These are phyloP conservation scores for Drosophila melanosoma DNA, from an alignment of 2,888 invertebrate species.

Conservation along the genomic window DNA sequence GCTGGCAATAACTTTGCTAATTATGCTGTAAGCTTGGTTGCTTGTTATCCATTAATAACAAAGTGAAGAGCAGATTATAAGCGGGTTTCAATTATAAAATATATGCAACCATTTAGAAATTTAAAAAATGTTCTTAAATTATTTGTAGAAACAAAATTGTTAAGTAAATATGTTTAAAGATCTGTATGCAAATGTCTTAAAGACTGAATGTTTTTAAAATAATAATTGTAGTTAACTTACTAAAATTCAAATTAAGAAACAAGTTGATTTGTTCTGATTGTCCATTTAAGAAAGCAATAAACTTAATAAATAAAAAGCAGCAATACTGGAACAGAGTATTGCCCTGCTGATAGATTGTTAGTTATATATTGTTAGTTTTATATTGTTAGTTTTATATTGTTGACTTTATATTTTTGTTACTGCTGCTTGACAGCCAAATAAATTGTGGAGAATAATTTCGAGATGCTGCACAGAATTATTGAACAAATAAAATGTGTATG, in stretches of 20 bases:
- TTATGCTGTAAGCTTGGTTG: slow-evolving; percentile 54
- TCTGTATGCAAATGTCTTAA: neutral
- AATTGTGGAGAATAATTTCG: slow-evolving; percentile 47
- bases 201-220: neutral
- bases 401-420: slow-evolving; percentile 41
- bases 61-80: neutral
- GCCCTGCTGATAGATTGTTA: neutral
- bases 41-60: neutral
- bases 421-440: slow-evolving; percentile 38
- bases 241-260: no score
- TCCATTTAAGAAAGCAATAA: neutral
- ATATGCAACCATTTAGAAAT: neutral
- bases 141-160: neutral
- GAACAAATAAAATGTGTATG: neutral
- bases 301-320: neutral
- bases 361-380: slow-evolving; percentile 33
- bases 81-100: neutral
- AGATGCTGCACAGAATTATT: slow-evolving; percentile 14
- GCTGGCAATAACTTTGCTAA: slow-evolving; percentile 53
- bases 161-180: no score
- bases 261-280: no score
- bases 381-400: neutral
- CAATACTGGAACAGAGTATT: no score
- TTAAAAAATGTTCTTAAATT: neutral
- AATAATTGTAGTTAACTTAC: neutral